phyloP scores from a whole-genome alignment of 1,140 invertebrate genomes.

The Lepidotrigona ventralis region DNA sequence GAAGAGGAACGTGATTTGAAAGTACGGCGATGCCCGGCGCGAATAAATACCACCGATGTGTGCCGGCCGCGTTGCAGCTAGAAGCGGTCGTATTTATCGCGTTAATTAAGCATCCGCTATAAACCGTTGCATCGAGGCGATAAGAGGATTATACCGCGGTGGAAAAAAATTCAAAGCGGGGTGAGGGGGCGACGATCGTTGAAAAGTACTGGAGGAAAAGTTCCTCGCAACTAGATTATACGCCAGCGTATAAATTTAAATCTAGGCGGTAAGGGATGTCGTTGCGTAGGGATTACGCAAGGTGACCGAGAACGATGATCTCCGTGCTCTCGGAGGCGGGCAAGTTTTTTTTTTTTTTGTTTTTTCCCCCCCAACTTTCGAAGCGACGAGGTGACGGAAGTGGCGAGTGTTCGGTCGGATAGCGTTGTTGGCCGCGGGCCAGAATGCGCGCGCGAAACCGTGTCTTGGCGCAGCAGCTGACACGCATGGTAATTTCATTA shows the following conservation, averaged over 20 bases:
- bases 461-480: slow-evolving; percentile 36
- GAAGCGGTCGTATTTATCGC: slow-evolving; percentile 7
- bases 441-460: background rate
- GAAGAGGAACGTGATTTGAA: background rate
- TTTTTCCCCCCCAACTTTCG: too few species aligned
- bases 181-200: background rate
- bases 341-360: too few species aligned
- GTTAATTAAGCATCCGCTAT: slow-evolving; percentile 31
- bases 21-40: background rate
- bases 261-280: too few species aligned
- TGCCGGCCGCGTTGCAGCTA: background rate
- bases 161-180: slow-evolving; percentile 3
- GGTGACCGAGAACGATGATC: background rate
- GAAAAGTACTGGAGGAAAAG: background rate
- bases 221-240: background rate
- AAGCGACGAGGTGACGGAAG: too few species aligned
- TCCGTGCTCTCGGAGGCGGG: background rate
- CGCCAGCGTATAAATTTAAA: background rate
- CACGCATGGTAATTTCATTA: slow-evolving; percentile 66
- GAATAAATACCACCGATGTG: background rate
- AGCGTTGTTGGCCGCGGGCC: background rate
- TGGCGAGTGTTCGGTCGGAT: background rate
- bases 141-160: slow-evolving; percentile 36
- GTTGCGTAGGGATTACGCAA: background rate
- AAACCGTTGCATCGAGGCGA: slow-evolving; percentile 21